A percentile compares a stretch with the other conserved stretches of the same genome.
phyloP scores from a whole-genome alignment of 1,140 invertebrate species.

The Nasonia longicornis region DNA sequence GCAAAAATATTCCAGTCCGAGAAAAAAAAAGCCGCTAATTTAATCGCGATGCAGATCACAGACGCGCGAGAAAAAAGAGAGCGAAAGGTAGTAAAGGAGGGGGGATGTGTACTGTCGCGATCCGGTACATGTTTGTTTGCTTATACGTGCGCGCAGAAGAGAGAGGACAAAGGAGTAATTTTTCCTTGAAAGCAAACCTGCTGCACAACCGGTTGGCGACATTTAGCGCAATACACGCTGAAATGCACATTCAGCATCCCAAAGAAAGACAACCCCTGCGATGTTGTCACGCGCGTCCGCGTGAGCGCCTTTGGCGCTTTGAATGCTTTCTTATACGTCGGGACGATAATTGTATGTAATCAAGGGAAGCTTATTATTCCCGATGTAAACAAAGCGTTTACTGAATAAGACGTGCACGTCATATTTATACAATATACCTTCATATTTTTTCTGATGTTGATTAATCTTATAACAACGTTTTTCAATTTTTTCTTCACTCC shows the following conservation, averaged over 20 bases:
- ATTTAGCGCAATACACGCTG: neutral
- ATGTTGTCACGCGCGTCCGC: neutral
- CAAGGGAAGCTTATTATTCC: too few species aligned
- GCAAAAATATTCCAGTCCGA: neutral
- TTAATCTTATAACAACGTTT: too few species aligned
- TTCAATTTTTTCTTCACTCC: too few species aligned
- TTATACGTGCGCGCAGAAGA: neutral
- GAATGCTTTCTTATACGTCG: too few species aligned
- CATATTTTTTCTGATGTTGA: too few species aligned
- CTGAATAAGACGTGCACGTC: too few species aligned
- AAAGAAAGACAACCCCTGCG: neutral
- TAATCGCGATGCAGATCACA: neutral
- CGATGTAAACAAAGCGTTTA: too few species aligned
- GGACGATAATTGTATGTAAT: too few species aligned
- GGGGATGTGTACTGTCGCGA: neutral
- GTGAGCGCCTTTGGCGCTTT: too few species aligned
- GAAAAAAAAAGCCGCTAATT: neutral
- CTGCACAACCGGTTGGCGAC: neutral
- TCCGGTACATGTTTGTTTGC: neutral
- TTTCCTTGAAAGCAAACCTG: neutral
- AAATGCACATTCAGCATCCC: neutral
- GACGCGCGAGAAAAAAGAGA: neutral
- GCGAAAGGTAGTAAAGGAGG: too few species aligned
- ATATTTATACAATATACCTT: too few species aligned
- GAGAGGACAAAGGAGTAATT: neutral